Percentiles rank a stretch among this genome's conserved stretches.
These are phyloP conservation scores for Toxotes lorentzi DNA, from an alignment of 2,797 vertebrate species.

Conservation along the genomic window DNA sequence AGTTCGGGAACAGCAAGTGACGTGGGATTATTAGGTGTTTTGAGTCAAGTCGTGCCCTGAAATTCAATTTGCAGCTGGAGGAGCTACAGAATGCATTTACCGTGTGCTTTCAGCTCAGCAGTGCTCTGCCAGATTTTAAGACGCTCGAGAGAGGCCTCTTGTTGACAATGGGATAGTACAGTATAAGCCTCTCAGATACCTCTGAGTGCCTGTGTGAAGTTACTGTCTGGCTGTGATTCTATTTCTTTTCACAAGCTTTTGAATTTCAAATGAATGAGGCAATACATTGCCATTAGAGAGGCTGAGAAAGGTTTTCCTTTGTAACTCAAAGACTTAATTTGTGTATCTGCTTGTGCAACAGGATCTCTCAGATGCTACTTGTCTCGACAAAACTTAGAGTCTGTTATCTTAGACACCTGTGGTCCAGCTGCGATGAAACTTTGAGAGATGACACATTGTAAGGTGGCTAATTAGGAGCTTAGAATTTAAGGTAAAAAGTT, in stretches of 20 bases:
- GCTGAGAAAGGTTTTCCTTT: not conserved
- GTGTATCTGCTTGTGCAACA: not conserved
- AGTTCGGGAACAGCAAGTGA: conserved; percentile 64
- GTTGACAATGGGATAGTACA: conserved; percentile 64
- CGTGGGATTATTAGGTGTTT: conserved; percentile 81
- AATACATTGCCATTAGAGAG: not conserved
- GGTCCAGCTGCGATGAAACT: not conserved
- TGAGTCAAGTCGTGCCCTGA: conserved; percentile 73
- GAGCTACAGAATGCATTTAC: conserved; percentile 68
- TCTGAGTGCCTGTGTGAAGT: conserved; percentile 41
- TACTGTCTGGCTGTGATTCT: conserved; percentile 20
- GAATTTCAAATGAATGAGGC: conserved; percentile 52
- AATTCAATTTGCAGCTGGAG: conserved; percentile 80
- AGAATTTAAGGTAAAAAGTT: too few relatives aligned
- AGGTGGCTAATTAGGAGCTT: not conserved
- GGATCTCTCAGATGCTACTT: not conserved
- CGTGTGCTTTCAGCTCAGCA: conserved; percentile 56
- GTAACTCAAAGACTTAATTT: conserved; percentile 3
- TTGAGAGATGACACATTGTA: not conserved
- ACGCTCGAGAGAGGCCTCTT: conserved; percentile 50
- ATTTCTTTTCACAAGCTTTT: conserved; percentile 37
- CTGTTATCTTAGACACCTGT: not conserved
- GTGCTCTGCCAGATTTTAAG: conserved; percentile 59
- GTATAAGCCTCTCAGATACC: conserved; percentile 49
- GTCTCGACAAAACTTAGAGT: not conserved